Conservation (phyloP, 2,113 vertebrate genomes). For the Bagarius yarrelli region DNA sequence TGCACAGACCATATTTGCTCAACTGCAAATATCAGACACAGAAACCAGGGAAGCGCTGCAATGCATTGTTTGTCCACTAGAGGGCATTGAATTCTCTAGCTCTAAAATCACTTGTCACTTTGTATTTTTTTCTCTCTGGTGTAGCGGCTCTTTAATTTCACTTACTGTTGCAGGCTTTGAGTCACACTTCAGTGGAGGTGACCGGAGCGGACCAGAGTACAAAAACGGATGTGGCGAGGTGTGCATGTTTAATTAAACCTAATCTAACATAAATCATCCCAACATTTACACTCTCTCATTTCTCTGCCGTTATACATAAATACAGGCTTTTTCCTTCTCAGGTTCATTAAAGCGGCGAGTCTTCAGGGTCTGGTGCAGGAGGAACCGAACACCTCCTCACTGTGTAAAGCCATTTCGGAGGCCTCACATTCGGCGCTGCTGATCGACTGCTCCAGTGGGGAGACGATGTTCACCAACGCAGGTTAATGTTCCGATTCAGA, state of each 20-base stretch:
- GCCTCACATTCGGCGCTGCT: slow-evolving; percentile 73
- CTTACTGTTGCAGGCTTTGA: slow-evolving; percentile 79
- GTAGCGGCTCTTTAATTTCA: not conserved
- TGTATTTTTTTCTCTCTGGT: not conserved
- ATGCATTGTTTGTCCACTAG: not conserved
- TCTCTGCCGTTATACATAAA: not conserved
- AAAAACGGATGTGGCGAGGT: slow-evolving; percentile 86
- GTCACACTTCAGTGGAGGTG: slow-evolving; percentile 86
- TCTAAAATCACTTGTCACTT: not conserved
- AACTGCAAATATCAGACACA: not conserved
- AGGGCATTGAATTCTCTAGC: not conserved
- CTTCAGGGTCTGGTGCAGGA: slow-evolving; percentile 91
- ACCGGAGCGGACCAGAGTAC: slow-evolving; percentile 81
- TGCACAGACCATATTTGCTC: not conserved
- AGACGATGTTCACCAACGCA: slow-evolving; percentile 77
- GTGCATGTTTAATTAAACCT: slow-evolving; percentile 50
- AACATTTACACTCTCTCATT: not conserved
- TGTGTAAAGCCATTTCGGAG: slow-evolving; percentile 83
- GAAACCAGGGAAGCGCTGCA: not conserved
- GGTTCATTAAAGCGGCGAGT: slow-evolving; percentile 91
- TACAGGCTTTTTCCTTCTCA: slow-evolving; percentile 59
- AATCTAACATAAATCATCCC: not conserved
- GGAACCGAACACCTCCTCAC: slow-evolving; percentile 78
- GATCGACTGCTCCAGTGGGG: slow-evolving; percentile 78
- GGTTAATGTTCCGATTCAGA: slow-evolving; percentile 64